Percentiles rank a stretch among this genome's conserved stretches.
These are phyloP conservation scores for Candidula unifasciata DNA, from an alignment of 2,888 invertebrate genomes.

Conservation along the genomic window DNA sequence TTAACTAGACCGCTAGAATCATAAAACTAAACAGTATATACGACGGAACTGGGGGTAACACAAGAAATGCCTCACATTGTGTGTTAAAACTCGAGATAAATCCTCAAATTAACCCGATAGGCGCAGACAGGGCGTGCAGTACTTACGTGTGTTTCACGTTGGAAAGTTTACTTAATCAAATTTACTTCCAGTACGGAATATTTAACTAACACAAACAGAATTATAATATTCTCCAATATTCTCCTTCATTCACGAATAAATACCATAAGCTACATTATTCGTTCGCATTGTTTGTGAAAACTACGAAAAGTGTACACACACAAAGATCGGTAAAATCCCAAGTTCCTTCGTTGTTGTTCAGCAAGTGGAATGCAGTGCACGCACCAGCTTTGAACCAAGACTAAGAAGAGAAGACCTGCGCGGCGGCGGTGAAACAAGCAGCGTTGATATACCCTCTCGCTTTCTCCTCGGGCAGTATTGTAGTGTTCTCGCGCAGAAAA, in stretches of 20 bases:
- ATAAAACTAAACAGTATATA: neutral
- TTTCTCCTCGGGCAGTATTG: slow-evolving; percentile 40
- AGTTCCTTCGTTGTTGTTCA: neutral
- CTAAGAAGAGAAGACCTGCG: neutral
- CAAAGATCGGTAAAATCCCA: neutral
- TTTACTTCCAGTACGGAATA: too few relatives aligned
- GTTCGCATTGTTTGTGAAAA: too few relatives aligned
- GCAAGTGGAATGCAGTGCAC: neutral
- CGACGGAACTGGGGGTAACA: neutral
- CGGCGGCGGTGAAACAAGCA: neutral
- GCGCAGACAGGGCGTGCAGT: neutral
- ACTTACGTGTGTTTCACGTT: too few relatives aligned
- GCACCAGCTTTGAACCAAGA: neutral
- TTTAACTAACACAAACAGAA: too few relatives aligned
- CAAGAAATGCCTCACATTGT: neutral
- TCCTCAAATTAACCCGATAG: neutral
- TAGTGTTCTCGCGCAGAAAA: slow-evolving; percentile 45
- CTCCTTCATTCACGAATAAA: too few relatives aligned
- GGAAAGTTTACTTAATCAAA: too few relatives aligned
- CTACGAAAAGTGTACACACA: neutral
- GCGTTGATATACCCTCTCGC: neutral
- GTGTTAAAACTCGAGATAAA: neutral
- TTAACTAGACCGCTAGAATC: neutral
- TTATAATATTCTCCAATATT: too few relatives aligned
- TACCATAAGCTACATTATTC: too few relatives aligned